phyloP scores from a whole-genome alignment of 2,113 vertebrate species.

The Donacobius atricapilla region DNA sequence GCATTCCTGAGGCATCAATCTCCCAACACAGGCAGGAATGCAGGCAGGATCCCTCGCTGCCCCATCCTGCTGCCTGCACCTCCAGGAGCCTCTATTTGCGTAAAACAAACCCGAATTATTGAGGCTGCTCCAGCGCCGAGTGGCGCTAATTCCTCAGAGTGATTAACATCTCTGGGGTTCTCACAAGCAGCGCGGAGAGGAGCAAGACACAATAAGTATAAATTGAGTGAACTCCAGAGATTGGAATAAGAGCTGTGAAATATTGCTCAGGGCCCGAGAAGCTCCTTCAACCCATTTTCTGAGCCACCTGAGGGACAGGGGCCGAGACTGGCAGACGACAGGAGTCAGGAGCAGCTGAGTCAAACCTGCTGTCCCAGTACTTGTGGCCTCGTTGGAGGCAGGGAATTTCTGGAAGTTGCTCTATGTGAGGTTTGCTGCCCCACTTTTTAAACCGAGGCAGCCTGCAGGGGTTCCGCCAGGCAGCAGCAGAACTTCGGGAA shows the following conservation, averaged over 20 bases:
- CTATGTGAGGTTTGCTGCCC: background rate
- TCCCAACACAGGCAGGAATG: background rate
- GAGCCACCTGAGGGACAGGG: conserved; percentile 3
- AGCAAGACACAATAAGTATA: background rate
- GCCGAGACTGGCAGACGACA: background rate
- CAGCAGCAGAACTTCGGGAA: background rate
- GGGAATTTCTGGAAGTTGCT: background rate
- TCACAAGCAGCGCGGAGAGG: background rate
- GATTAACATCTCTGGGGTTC: background rate
- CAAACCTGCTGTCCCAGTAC: conserved; percentile 5
- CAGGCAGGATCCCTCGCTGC: background rate
- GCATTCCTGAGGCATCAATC: accelerated
- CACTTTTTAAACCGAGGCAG: background rate
- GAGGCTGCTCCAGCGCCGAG: background rate
- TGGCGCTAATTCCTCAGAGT: background rate
- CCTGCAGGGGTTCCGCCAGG: background rate
- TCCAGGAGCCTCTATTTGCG: background rate
- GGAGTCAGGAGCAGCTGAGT: background rate
- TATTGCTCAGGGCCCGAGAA: background rate
- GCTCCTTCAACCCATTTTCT: conserved; percentile 31
- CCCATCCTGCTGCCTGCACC: background rate
- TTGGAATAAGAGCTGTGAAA: background rate
- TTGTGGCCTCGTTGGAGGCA: conserved; percentile 36
- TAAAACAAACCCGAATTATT: background rate
- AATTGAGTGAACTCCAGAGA: conserved; percentile 27